A percentile compares a stretch with the other conserved stretches of the same genome.
Conservation (phyloP, 1,140 invertebrate species). For the Onthophagus taurus region DNA sequence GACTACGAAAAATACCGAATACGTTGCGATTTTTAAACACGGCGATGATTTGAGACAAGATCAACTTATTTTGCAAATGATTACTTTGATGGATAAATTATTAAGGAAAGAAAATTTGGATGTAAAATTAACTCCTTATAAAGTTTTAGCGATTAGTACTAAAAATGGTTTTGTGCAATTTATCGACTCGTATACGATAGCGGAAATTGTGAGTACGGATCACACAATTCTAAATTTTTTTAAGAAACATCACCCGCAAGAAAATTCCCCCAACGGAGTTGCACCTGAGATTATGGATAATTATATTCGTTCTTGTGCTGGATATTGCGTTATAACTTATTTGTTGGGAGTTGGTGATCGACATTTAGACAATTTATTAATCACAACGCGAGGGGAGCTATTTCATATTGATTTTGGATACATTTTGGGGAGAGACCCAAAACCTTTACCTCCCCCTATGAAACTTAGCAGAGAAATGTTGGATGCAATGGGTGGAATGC, state of each 20-base stretch:
- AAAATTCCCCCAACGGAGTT: constrained; percentile 83
- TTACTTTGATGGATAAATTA: constrained; percentile 96
- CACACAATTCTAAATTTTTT: constrained; percentile 84
- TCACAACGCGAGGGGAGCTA: constrained; percentile 82
- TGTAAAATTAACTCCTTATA: constrained; percentile 90
- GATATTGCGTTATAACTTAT: constrained; percentile 98
- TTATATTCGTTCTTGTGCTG: constrained; percentile 94
- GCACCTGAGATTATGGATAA: constrained; percentile 93
- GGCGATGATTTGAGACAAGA: constrained; percentile 98
- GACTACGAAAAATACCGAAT: constrained; percentile 73
- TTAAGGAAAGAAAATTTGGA: constrained; percentile 89
- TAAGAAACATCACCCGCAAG: constrained; percentile 77
- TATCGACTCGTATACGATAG: constrained; percentile 88
- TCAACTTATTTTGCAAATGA: constrained; percentile 95
- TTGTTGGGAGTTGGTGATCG: constrained; percentile 95
- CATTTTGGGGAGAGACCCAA: constrained; percentile 95
- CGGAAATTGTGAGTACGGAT: constrained; percentile 80
- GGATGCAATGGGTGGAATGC: constrained; percentile 94
- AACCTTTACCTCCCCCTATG: constrained; percentile 96
- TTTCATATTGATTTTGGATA: constrained; percentile 99
- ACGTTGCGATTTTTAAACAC: constrained; percentile 96
- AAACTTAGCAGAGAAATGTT: constrained; percentile 99
- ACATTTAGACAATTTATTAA: constrained; percentile 92
- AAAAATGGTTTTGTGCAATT: constrained; percentile 97
- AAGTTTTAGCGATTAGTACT: constrained; percentile 84